Conservation (phyloP, 1,140 invertebrate species). For the Drosophila mauritiana region DNA sequence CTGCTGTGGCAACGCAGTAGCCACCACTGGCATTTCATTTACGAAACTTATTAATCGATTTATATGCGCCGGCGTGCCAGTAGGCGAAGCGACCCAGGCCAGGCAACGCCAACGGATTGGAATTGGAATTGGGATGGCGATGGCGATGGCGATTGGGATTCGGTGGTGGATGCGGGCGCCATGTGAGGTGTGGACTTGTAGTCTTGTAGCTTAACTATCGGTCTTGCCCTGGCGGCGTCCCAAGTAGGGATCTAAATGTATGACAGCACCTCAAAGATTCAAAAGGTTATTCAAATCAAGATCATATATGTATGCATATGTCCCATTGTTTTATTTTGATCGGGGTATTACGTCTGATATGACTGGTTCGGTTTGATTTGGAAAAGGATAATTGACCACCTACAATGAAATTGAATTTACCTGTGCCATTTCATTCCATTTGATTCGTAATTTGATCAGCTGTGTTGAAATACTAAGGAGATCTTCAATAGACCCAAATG, state of each 20-base stretch:
- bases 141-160: constrained; percentile 20
- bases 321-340: too few relatives aligned
- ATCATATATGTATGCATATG: too few relatives aligned
- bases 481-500: too few relatives aligned
- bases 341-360: too few relatives aligned
- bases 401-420: too few relatives aligned
- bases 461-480: too few relatives aligned
- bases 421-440: too few relatives aligned
- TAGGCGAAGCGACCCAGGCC: constrained; percentile 28
- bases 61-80: constrained; percentile 70
- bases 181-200: too few relatives aligned
- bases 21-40: constrained; percentile 67
- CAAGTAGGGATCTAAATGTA: too few relatives aligned
- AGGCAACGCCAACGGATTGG: not conserved
- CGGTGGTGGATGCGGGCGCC: constrained; percentile 19
- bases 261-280: too few relatives aligned
- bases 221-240: too few relatives aligned
- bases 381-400: constrained; percentile 35
- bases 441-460: constrained; percentile 48
- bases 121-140: not conserved
- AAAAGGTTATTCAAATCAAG: too few relatives aligned
- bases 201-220: constrained; percentile 23
- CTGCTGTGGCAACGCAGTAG: constrained; percentile 40
- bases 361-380: constrained; percentile 34
- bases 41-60: constrained; percentile 80